phyloP scores from a whole-genome alignment of 2,888 invertebrate species.

The Pseudanteris insignis region DNA sequence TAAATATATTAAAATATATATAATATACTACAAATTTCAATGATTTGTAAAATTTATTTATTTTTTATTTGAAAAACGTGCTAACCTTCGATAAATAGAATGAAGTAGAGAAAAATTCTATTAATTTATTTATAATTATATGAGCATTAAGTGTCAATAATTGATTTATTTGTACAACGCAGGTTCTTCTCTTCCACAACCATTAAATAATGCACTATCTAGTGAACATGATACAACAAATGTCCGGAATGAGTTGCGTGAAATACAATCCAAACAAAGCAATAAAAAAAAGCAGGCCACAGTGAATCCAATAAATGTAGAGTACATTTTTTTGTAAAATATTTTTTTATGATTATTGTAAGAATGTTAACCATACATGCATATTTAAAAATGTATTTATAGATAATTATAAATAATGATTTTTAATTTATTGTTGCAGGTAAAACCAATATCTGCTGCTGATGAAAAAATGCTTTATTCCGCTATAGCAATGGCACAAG shows the following conservation, averaged over 20 bases:
- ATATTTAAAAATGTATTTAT: too few species aligned
- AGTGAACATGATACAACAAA: slow-evolving; percentile 71
- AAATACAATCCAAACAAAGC: slow-evolving; percentile 70
- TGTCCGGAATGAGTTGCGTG: slow-evolving; percentile 76
- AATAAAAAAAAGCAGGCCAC: slow-evolving; percentile 71
- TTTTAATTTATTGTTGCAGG: too few species aligned
- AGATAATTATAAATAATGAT: too few species aligned
- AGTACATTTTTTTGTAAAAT: too few species aligned
- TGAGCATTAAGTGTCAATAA: not conserved
- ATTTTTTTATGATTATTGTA: slow-evolving; percentile 14
- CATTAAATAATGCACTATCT: slow-evolving; percentile 52
- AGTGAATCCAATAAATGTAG: slow-evolving; percentile 66
- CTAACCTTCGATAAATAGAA: too few species aligned
- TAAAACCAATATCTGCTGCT: slow-evolving; percentile 93
- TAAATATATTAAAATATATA: too few species aligned
- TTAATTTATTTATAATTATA: not conserved
- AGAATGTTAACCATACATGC: too few species aligned
- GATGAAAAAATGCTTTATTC: slow-evolving; percentile 91
- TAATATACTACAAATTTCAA: too few species aligned
- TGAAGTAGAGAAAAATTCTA: too few species aligned
- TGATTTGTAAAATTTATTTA: too few species aligned
- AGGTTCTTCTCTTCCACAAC: slow-evolving; percentile 62
- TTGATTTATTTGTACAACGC: too few species aligned
- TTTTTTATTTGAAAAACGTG: too few species aligned
- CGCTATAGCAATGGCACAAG: slow-evolving; percentile 92